Conservation (phyloP, 2,797 vertebrate species). For the Myioborus miniatus region DNA sequence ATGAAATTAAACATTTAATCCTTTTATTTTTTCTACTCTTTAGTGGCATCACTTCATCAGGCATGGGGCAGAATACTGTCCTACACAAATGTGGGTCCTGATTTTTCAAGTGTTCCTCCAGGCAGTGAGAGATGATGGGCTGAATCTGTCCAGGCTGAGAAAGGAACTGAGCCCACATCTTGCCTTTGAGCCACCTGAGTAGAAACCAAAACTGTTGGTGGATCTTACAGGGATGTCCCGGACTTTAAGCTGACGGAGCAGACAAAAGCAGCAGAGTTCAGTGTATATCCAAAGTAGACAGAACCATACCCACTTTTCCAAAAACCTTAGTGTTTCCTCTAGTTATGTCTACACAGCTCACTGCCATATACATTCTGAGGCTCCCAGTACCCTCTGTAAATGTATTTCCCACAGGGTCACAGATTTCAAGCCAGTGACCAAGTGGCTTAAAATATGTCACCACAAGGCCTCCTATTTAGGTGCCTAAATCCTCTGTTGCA, state of each 20-base stretch:
- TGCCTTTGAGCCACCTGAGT: not conserved
- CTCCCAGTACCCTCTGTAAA: not conserved
- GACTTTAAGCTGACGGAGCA: not conserved
- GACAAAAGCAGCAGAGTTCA: not conserved
- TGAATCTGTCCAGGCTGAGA: not conserved
- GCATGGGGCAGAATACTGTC: not conserved
- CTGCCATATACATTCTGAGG: not conserved
- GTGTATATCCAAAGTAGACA: not conserved
- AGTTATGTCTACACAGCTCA: not conserved
- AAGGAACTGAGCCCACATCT: not conserved
- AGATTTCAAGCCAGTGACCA: not conserved
- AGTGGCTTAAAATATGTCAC: not conserved
- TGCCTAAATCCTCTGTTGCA: not conserved
- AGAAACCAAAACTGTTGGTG: not conserved
- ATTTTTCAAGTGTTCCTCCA: not conserved
- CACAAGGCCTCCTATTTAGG: not conserved
- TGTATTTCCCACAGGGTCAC: not conserved
- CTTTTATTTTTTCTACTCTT: not conserved
- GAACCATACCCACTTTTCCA: not conserved
- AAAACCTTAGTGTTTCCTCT: not conserved
- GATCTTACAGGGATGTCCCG: not conserved
- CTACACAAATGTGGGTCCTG: not conserved
- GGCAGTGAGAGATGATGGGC: not conserved
- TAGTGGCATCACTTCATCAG: not conserved
- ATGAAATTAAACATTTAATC: not conserved